Percentiles rank a stretch among this genome's conserved stretches.
phyloP scores from a whole-genome alignment of 1,140 invertebrate genomes.

The Neuroterus valhalla region DNA sequence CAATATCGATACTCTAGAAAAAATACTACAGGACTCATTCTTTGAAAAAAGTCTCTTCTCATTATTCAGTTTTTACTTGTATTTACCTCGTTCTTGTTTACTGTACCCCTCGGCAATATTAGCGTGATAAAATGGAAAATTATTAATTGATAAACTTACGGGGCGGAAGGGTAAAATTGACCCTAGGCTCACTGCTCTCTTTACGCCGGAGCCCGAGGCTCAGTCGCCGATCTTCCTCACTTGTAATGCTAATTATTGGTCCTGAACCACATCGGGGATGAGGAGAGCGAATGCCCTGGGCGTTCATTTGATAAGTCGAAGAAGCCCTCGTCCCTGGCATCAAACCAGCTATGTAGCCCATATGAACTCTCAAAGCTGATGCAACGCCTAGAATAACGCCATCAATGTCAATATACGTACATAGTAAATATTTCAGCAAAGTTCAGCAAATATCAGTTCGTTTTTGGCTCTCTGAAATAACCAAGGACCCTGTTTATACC shows the following conservation, averaged over 20 bases:
- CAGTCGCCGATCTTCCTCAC: constrained; percentile 69
- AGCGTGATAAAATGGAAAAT: constrained; percentile 2
- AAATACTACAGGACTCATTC: too few relatives aligned
- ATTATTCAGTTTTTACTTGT: too few relatives aligned
- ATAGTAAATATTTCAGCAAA: too few relatives aligned
- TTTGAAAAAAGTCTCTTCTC: too few relatives aligned
- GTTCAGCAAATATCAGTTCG: too few relatives aligned
- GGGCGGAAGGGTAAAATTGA: constrained; percentile 80
- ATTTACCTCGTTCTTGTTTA: too few relatives aligned
- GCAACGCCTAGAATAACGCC: constrained; percentile 78
- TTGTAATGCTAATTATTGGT: constrained; percentile 72
- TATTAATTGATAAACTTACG: constrained; percentile 54
- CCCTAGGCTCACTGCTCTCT: constrained; percentile 75
- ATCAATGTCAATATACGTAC: constrained; percentile 16
- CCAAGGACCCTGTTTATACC: too few relatives aligned
- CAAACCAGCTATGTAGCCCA: constrained; percentile 82
- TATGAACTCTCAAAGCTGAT: constrained; percentile 81
- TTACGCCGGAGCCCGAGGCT: constrained; percentile 66
- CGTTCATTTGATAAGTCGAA: constrained; percentile 70
- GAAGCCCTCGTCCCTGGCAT: constrained; percentile 78
- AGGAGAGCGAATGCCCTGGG: constrained; percentile 68
- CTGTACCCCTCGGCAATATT: too few relatives aligned
- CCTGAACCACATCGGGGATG: constrained; percentile 71
- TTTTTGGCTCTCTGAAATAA: too few relatives aligned
- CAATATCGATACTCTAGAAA: too few relatives aligned